These are phyloP conservation scores for Meloidogyne chitwoodi DNA, from an alignment of 1,140 invertebrate genomes.

Conservation along the genomic window DNA sequence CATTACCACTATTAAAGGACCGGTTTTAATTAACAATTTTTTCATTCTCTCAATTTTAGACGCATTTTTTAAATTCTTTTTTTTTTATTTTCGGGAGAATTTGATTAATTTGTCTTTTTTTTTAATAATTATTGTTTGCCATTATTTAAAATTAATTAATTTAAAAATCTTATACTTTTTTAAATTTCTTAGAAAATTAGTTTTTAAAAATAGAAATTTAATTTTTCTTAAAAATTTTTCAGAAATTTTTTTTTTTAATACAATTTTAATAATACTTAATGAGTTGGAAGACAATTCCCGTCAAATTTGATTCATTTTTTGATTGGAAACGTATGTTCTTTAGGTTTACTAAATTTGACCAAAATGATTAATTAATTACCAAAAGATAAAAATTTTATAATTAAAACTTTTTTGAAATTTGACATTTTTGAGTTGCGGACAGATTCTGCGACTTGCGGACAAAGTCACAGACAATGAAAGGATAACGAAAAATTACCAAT, in stretches of 20 bases:
- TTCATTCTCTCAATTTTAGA: neutral
- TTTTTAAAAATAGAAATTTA: neutral
- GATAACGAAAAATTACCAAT: too few species aligned
- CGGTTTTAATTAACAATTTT: neutral
- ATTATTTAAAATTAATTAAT: neutral
- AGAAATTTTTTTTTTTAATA: too few species aligned
- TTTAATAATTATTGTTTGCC: neutral
- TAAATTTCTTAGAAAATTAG: too few species aligned
- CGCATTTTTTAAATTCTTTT: neutral
- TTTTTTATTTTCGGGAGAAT: neutral
- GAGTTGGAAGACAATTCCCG: neutral
- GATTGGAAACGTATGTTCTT: neutral
- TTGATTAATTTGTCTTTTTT: neutral
- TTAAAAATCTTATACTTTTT: too few species aligned
- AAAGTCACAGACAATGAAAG: too few species aligned
- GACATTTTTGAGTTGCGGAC: too few species aligned
- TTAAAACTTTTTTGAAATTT: too few species aligned
- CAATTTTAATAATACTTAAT: neutral
- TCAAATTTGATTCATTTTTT: neutral
- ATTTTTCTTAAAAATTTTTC: too few species aligned
- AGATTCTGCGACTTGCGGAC: too few species aligned
- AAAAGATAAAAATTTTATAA: too few species aligned
- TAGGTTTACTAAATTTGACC: too few species aligned
- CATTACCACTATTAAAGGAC: neutral
- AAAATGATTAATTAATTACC: too few species aligned